A percentile compares a stretch with the other conserved stretches of the same genome.
Evolutionary conservation across 2,888 invertebrate genomes (phyloP).

Genomic region (Thera obeliscata): DNA sequence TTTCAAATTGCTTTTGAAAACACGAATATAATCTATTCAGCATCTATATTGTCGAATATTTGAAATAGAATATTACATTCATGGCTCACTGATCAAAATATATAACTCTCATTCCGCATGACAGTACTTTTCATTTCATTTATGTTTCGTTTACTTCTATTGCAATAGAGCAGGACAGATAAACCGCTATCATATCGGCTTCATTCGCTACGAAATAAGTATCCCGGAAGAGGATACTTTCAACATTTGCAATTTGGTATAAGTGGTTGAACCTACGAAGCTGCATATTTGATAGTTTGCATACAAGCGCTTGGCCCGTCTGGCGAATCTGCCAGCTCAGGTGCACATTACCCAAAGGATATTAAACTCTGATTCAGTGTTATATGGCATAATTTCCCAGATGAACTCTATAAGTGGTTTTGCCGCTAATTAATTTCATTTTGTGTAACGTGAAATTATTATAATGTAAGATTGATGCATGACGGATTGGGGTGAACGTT

Average conservation of each 20-base stretch:
- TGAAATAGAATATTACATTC: constrained; percentile 33
- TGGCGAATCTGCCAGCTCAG: constrained; percentile 25
- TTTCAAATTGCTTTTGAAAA: constrained; percentile 30
- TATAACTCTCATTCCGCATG: not conserved
- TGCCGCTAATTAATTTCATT: constrained; percentile 11
- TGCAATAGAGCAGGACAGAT: constrained; percentile 5
- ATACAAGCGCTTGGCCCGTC: constrained; percentile 46
- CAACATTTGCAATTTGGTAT: constrained; percentile 61
- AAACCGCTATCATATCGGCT: constrained; percentile 1
- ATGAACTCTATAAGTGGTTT: not conserved
- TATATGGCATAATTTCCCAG: constrained; percentile 2
- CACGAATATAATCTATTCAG: constrained; percentile 32
- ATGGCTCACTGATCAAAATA: constrained; percentile 35
- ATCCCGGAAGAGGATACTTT: constrained; percentile 40
- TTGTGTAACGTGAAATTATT: constrained; percentile 5
- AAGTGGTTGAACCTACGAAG: constrained; percentile 61
- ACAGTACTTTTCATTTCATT: constrained; percentile 3
- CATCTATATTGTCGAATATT: constrained; percentile 27
- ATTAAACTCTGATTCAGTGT: constrained; percentile 7
- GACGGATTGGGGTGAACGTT: not conserved
- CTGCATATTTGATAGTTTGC: constrained; percentile 58
- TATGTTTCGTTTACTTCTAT: not conserved
- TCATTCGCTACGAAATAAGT: not conserved
- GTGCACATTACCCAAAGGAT: constrained; percentile 2
- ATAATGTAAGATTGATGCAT: constrained; percentile 2